Base-by-base conservation (phyloP, 2,888 invertebrate genomes). In the Arrhopalites spinosus region DNA sequence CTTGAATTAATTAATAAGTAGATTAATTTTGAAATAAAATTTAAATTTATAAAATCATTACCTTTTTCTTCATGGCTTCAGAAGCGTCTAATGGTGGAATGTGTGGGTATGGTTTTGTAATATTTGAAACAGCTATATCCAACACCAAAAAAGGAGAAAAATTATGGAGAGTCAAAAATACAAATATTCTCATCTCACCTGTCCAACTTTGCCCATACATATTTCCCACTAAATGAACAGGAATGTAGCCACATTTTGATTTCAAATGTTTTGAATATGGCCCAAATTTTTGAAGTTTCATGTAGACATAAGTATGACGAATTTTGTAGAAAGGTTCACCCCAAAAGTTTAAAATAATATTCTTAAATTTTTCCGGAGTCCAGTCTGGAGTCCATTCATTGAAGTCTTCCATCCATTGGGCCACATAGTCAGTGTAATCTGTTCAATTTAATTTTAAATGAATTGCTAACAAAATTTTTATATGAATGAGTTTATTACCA, bases 141-240 rank as follows among this genome's bases (percentile, higher is more conserved):
- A 93, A 89, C 8, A n/a, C n/a, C n/a, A n/a, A n/a, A n/a, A n/a
- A n/a, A n/a, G n/a, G n/a, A n/a, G n/a, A n/a, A n/a, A n/a, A n/a
- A n/a, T n/a, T n/a, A n/a, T n/a, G n/a, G n/a, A n/a, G n/a, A n/a
- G n/a, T n/a, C n/a, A n/a, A n/a, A n/a, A n/a, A n/a, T n/a, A n/a
- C n/a, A n/a, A n/a, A n/a, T n/a, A n/a, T n/a, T n/a, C n/a, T n/a
- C n/a, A n/a, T n/a, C n/a, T n/a, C n/a, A n/a, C n/a, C n/a, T 80
- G 90, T 90, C 93, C 93, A 94, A 63, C 75, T 76, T 85, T 93
- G 93, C 0, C 91, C 91, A 93, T 93, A 94, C 89, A 94, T 90
- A 85, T 93, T 92, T n/a, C 94, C 88, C 30, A 83, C 74, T 1
- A 84, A 67, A 73, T 84, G 82, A 0, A 83, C 84, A 15, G 84